Percentiles rank a stretch among this genome's conserved stretches.
phyloP scores from a whole-genome alignment of 2,888 invertebrate genomes.

The Bedellia somnulentella region DNA sequence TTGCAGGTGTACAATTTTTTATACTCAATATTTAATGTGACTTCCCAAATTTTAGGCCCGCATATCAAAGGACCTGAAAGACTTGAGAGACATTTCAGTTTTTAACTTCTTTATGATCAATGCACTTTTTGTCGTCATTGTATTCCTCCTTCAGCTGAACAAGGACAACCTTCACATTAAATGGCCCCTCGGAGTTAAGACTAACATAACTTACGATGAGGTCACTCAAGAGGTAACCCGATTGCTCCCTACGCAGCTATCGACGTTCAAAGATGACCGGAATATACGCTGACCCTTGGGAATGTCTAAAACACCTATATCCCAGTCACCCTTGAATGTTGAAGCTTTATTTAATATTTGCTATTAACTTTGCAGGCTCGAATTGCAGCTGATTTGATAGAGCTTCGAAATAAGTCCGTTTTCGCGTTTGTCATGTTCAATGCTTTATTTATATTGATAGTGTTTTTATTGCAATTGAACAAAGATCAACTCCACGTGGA shows the following conservation, averaged over 20 bases:
- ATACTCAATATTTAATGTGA: neutral
- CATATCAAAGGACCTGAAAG: slow-evolving; percentile 89
- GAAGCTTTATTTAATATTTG: slow-evolving; percentile 35
- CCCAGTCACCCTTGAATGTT: slow-evolving; percentile 62
- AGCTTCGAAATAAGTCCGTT: slow-evolving; percentile 95
- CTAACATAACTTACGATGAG: slow-evolving; percentile 90
- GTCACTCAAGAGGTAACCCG: slow-evolving; percentile 87
- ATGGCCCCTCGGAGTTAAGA: slow-evolving; percentile 94
- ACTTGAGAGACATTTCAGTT: slow-evolving; percentile 91
- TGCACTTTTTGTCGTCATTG: slow-evolving; percentile 97
- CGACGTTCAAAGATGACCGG: slow-evolving; percentile 55
- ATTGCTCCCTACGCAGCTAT: slow-evolving; percentile 39
- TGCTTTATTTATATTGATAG: slow-evolving; percentile 97
- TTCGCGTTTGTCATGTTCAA: slow-evolving; percentile 99
- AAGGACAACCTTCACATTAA: slow-evolving; percentile 95
- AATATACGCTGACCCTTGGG: slow-evolving; percentile 6
- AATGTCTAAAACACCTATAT: slow-evolving; percentile 17
- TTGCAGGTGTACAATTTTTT: no score
- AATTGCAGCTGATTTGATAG: slow-evolving; percentile 87
- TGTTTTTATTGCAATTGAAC: slow-evolving; percentile 98
- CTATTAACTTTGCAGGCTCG: slow-evolving; percentile 73
- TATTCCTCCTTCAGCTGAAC: slow-evolving; percentile 97
- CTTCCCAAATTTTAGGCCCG: slow-evolving; percentile 77
- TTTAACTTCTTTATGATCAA: slow-evolving; percentile 99
- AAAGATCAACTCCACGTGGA: slow-evolving; percentile 97